Evolutionary conservation across 2,888 invertebrate genomes (phyloP).

Genomic region (Plagiodera versicolora): DNA sequence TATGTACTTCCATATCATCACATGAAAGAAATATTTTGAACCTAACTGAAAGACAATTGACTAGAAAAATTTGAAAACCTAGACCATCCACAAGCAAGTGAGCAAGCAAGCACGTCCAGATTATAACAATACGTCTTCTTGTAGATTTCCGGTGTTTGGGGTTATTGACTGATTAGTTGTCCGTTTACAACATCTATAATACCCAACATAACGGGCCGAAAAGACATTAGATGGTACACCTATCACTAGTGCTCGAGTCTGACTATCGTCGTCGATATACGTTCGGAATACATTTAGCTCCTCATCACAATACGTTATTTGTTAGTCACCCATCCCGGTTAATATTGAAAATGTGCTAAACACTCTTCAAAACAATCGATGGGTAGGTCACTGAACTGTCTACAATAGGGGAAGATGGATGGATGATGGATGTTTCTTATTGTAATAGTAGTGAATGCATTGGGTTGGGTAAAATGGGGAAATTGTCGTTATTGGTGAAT

Average conservation of each 20-base stretch:
- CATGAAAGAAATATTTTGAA: too few species aligned
- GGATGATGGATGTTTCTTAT: too few species aligned
- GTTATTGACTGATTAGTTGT: slow-evolving; percentile 32
- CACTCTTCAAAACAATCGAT: slow-evolving; percentile 21
- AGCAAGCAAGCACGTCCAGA: slow-evolving; percentile 16
- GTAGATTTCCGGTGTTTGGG: slow-evolving; percentile 28
- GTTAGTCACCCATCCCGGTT: slow-evolving; percentile 24
- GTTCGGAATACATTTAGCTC: slow-evolving; percentile 13
- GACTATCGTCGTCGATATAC: too few species aligned
- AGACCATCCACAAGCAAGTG: too few species aligned
- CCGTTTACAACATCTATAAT: slow-evolving; percentile 15
- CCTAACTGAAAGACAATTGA: too few species aligned
- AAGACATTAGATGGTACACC: too few species aligned
- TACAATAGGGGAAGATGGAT: neutral
- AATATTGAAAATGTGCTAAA: slow-evolving; percentile 25
- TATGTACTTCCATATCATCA: too few species aligned
- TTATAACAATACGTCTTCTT: slow-evolving; percentile 28
- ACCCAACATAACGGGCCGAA: slow-evolving; percentile 24
- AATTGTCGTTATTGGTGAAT: too few species aligned
- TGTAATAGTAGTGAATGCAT: too few species aligned
- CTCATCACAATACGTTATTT: neutral
- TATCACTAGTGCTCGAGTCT: slow-evolving; percentile 17
- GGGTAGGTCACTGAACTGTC: slow-evolving; percentile 22
- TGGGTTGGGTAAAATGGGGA: too few species aligned
- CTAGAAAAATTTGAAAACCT: too few species aligned